Evolutionary conservation across 2,888 invertebrate species (phyloP), one percentile per base, ranked within the genome.

Genomic region (Malacosoma neustria): DNA sequence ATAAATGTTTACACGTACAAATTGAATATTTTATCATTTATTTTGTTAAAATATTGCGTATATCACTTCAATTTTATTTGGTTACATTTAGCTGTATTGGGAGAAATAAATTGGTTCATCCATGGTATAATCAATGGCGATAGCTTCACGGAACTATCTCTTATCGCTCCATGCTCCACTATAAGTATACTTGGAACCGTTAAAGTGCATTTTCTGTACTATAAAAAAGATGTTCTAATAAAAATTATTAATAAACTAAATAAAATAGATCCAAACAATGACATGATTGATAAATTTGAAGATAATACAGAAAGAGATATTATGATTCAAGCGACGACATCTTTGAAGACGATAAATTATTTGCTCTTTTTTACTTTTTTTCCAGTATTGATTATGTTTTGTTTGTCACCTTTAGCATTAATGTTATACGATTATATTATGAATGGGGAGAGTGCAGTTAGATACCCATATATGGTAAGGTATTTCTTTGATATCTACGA

Each of bases 401-500:
- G 61, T 7, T 40, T 60, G 1, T 36, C 57, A 4, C 75, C 80
- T 2, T 36, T 63, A 0, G 32, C 68, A 0, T 12, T 58, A 0
- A 72, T 75, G 60, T 48, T 38, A 0, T 58, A 62, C 29, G 56
- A 61, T 11, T 66, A 64, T 36, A 46, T 49, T 4, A 52, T 35
- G 5, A 62, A 46, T 0, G 72, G 70, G 0, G 42, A 46, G 4
- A 43, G 54, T 2, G 50, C 56, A 3, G 44, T 68, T 3, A 54
- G 50, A 4, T 62, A 73, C 37, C 76, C 79, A 0, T 80, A 54
- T 40, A 30, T 43, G 7, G 64, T 68, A 1, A 67, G 65, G 33
- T 79, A 74, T 36, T 70, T 60, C 39, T 70, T 72, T 34, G 67
- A 79, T 45, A 55, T 56, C 2, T 62, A 61, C 30, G 43, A 56